A percentile compares a stretch with the other conserved stretches of the same genome.
phyloP scores from a whole-genome alignment of 2,113 vertebrate genomes.

The Cygnus atratus region DNA sequence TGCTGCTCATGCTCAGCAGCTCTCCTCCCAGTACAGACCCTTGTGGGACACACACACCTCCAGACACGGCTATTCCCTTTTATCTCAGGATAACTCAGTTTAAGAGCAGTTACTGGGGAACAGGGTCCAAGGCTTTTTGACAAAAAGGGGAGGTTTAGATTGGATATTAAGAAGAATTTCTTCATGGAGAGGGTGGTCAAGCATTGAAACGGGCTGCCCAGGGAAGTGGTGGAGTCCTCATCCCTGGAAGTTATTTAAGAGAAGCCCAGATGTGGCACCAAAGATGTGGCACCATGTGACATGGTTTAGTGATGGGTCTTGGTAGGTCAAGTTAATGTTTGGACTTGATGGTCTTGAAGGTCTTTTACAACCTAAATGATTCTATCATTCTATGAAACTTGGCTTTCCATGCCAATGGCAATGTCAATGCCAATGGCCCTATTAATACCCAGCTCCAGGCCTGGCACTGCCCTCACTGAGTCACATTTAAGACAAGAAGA shows the following conservation, averaged over 20 bases:
- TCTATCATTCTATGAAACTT: background rate
- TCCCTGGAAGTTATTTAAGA: too few relatives aligned
- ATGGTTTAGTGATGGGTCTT: too few relatives aligned
- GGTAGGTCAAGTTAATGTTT: too few relatives aligned
- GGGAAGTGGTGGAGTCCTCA: too few relatives aligned
- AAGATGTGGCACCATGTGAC: too few relatives aligned
- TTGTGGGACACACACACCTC: background rate
- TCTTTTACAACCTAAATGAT: too few relatives aligned
- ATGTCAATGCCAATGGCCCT: background rate
- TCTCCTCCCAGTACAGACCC: background rate
- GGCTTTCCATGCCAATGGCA: background rate
- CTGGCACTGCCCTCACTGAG: background rate
- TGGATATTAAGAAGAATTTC: too few relatives aligned
- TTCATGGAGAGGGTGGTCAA: too few relatives aligned
- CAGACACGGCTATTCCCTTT: background rate
- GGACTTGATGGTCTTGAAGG: too few relatives aligned
- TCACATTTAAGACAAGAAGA: background rate
- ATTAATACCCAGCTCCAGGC: background rate
- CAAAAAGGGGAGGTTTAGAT: too few relatives aligned
- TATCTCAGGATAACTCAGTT: background rate
- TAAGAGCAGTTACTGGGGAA: background rate
- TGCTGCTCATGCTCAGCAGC: background rate
- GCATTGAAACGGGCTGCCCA: too few relatives aligned
- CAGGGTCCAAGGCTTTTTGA: background rate
- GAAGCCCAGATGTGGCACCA: too few relatives aligned